Evolutionary conservation across 2,113 vertebrate species (phyloP).

Genomic region (Axis porcinus): DNA sequence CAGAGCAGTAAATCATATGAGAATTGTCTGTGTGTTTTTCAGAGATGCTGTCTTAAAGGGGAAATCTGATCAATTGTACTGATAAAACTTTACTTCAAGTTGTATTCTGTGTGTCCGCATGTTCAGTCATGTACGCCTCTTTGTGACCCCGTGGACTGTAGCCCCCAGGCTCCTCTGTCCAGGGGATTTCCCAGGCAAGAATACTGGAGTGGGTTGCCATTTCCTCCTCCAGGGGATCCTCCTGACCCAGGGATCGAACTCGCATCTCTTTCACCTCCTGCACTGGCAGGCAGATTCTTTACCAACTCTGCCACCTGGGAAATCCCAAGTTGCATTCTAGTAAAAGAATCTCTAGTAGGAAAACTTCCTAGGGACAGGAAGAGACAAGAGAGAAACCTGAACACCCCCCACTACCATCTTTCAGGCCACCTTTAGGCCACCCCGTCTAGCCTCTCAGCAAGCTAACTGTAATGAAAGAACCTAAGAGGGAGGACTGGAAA

Average conservation of each 20-base stretch:
- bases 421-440: neutral
- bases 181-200: neutral
- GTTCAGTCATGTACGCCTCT: neutral
- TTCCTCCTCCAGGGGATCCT: neutral
- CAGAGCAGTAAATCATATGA: neutral
- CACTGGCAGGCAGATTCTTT: neutral
- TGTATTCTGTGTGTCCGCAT: rapidly evolving
- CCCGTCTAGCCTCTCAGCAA: neutral
- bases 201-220: neutral
- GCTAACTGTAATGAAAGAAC: neutral
- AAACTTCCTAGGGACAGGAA: neutral
- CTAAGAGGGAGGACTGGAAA: neutral
- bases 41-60: neutral
- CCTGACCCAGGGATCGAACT: neutral
- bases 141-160: neutral
- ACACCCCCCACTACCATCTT: neutral
- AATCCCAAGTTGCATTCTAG: neutral
- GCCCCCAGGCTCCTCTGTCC: neutral
- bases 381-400: neutral
- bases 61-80: neutral
- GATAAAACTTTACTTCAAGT: neutral
- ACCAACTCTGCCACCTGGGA: neutral
- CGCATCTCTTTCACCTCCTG: neutral
- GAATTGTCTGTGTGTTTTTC: neutral
- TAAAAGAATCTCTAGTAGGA: neutral